These are phyloP conservation scores for Thera obeliscata DNA, from an alignment of 2,888 invertebrate species.

Conservation along the genomic window DNA sequence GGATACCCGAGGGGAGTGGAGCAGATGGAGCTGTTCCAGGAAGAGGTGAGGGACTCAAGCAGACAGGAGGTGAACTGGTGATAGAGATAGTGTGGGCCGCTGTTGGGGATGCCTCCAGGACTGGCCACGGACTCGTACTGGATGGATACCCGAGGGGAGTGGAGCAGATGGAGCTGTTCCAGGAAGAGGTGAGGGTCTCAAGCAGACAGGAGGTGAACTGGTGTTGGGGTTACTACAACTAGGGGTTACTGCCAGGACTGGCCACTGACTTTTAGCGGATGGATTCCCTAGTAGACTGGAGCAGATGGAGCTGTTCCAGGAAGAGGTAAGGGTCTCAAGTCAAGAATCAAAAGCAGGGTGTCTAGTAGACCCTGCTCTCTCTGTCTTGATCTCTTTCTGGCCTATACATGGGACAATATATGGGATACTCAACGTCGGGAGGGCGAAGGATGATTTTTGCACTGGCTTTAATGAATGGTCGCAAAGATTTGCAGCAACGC, in stretches of 20 bases:
- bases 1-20: constrained; percentile 96
- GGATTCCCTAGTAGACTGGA: constrained; percentile 96
- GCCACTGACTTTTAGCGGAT: constrained; percentile 94
- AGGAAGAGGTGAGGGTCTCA: constrained; percentile 88
- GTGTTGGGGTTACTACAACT: too few relatives aligned
- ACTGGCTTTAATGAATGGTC: too few relatives aligned
- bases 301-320: constrained; percentile 95
- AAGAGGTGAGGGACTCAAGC: constrained; percentile 86
- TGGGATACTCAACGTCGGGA: too few relatives aligned
- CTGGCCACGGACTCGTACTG: constrained; percentile 92
- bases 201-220: constrained; percentile 75
- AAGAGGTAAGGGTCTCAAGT: constrained; percentile 86
- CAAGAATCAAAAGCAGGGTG: too few relatives aligned
- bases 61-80: constrained; percentile 84
- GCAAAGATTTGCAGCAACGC: too few relatives aligned
- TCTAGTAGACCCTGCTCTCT: too few relatives aligned
- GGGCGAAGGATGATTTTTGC: too few relatives aligned
- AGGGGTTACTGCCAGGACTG: constrained; percentile 80
- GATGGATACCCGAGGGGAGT: constrained; percentile 98
- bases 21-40: constrained; percentile 95
- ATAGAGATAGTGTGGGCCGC: constrained; percentile 90
- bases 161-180: constrained; percentile 94
- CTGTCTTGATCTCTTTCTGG: too few relatives aligned
- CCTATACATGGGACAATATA: too few relatives aligned
- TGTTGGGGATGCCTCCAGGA: constrained; percentile 81